phyloP scores from a whole-genome alignment of 2,888 invertebrate species.

The Cephus runcator region DNA sequence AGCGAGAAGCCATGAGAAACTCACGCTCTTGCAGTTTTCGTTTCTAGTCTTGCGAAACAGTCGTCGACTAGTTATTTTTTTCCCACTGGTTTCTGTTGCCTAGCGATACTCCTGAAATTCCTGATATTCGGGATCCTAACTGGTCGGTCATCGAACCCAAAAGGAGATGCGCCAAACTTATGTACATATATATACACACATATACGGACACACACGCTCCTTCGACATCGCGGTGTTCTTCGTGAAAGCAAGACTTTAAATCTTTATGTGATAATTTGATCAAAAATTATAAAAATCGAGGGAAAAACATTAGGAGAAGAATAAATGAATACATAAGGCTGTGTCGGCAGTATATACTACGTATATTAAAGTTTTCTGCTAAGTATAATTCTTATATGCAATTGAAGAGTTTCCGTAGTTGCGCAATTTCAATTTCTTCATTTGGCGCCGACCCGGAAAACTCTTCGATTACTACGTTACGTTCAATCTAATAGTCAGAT shows the following conservation, averaged over 20 bases:
- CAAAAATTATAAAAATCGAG: background rate
- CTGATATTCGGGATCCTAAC: background rate
- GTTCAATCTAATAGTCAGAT: conserved; percentile 7
- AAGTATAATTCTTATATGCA: conserved; percentile 14
- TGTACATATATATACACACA: background rate
- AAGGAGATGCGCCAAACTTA: background rate
- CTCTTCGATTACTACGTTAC: background rate
- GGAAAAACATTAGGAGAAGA: background rate
- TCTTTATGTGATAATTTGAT: background rate
- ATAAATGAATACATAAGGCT: conserved; percentile 24
- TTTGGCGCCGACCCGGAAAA: conserved; percentile 16
- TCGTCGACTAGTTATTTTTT: conserved; percentile 19
- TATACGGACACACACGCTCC: background rate
- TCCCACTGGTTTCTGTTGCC: background rate
- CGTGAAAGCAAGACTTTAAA: background rate
- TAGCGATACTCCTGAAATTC: background rate
- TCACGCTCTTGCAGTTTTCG: background rate
- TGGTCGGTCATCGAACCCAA: background rate
- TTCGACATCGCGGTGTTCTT: background rate
- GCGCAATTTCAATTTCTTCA: conserved; percentile 2
- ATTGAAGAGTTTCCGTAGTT: conserved; percentile 9
- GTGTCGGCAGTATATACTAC: conserved; percentile 34
- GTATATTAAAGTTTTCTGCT: conserved; percentile 6
- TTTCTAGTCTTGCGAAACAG: conserved; percentile 8
- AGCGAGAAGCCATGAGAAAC: background rate